Base-by-base conservation (phyloP, 1,140 invertebrate genomes). In the Achroia grisella region DNA sequence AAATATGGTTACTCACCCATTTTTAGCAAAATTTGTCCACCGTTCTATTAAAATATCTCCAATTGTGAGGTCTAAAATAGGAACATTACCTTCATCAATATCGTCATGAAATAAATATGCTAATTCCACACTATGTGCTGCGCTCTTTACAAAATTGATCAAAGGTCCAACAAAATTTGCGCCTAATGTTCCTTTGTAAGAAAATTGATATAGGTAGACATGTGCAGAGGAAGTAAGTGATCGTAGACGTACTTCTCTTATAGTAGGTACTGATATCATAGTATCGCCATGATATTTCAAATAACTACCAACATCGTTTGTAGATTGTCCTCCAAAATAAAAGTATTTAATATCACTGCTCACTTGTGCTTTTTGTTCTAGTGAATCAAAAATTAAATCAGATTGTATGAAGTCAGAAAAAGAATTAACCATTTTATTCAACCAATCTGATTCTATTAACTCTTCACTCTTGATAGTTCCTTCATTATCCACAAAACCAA, bases 21-120 rank as follows among this genome's bases (percentile, higher is more conserved):
- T 58, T 55, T 72, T 76, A 12, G 74, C 76, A 55, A 84, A 84
- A 34, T 77, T 80, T 4, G 74, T 81, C 75, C 77, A 84, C n/a
- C 80, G 53, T 56, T 78, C 73, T 15, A 80, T 52, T 13, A 84
- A 34, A 43, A 78, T 70, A 8, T 78, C 60, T n/a, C 56, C 56
- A 12, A 84, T 36, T 1, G 55, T 52, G 5, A 64, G 44, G 48
- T 84, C 80, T 31, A 41, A 47, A 11, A 48, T 34, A 23, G 52
- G 17, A 10, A 44, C 27, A 17, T 56, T 31, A 12, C 31, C 28
- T 13, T 46, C 32, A 23, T 39, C 44, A 10, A 44, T 14, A 9
- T 50, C 29, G 11, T 69, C 60, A 13, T 70, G 43, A 37, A 84
- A 80, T 31, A 84, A 49, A 48, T 80, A 84, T n/a, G 64, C 61